Percentiles rank a stretch among this genome's conserved stretches.
Conservation (phyloP, 2,797 vertebrate species). For the Pseudomugil tenellus region DNA sequence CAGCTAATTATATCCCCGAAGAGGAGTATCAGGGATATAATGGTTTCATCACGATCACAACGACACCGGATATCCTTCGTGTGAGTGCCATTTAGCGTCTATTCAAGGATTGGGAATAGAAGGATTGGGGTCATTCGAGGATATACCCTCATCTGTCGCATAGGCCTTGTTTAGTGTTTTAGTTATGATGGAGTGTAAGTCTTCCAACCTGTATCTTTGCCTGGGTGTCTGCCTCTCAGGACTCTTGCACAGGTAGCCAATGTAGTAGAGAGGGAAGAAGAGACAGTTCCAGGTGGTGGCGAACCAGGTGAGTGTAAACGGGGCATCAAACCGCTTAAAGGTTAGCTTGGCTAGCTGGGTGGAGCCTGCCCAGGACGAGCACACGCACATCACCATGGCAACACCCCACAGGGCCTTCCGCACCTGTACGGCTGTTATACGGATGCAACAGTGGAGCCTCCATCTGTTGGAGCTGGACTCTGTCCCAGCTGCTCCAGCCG, state of each 20-base stretch:
- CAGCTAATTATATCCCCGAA: too few species aligned
- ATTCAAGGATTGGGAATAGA: too few species aligned
- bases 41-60: too few species aligned
- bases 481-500: slow-evolving; percentile 63
- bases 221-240: slow-evolving; percentile 91
- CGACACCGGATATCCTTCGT: too few species aligned
- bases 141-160: too few species aligned
- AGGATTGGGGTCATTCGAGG: too few species aligned
- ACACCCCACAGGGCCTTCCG: slow-evolving; percentile 91
- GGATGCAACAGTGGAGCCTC: slow-evolving; percentile 82
- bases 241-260: slow-evolving; percentile 91
- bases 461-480: slow-evolving; percentile 80
- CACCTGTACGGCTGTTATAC: slow-evolving; percentile 84
- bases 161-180: not conserved
- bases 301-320: slow-evolving; percentile 97
- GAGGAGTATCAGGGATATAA: too few species aligned
- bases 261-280: slow-evolving; percentile 95
- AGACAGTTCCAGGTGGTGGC: slow-evolving; percentile 96
- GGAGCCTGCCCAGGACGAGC: slow-evolving; percentile 92
- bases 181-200: not conserved
- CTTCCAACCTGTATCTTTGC: slow-evolving; percentile 92
- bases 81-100: too few species aligned
- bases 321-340: slow-evolving; percentile 89
- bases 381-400: slow-evolving; percentile 91
- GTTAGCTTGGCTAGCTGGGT: slow-evolving; percentile 95